Evolutionary conservation across 2,797 vertebrate genomes (phyloP).

Genomic region (Enteromius treurensis): DNA sequence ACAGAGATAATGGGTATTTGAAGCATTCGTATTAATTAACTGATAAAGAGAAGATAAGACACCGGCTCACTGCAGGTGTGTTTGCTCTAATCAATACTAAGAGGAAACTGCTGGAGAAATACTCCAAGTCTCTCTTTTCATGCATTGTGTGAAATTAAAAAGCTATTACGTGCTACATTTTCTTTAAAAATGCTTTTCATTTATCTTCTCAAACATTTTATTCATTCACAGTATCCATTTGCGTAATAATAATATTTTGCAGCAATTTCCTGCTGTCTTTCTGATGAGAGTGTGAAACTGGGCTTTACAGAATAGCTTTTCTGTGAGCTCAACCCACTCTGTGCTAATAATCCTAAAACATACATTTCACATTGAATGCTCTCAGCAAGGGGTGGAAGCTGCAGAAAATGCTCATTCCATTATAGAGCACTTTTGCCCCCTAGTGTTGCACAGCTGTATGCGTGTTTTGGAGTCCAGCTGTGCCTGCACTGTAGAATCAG

Average conservation of each 20-base stretch:
- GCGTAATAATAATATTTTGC: conserved; percentile 87
- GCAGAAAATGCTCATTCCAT: conserved; percentile 43
- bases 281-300: conserved; percentile 79
- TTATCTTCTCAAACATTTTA: conserved; percentile 86
- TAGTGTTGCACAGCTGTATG: conserved; percentile 59
- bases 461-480: neutral
- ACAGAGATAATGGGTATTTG: conserved; percentile 88
- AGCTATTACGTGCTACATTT: conserved; percentile 85
- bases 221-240: conserved; percentile 88
- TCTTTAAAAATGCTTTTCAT: conserved; percentile 87
- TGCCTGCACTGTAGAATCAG: neutral
- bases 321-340: conserved; percentile 72
- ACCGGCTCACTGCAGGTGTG: conserved; percentile 81
- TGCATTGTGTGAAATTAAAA: conserved; percentile 88
- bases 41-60: conserved; percentile 92
- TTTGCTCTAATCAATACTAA: conserved; percentile 84
- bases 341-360: conserved; percentile 80
- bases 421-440: conserved; percentile 72
- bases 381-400: conserved; percentile 72
- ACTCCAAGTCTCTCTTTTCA: conserved; percentile 75
- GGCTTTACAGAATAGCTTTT: conserved; percentile 77
- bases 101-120: conserved; percentile 76
- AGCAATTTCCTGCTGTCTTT: conserved; percentile 80
- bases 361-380: conserved; percentile 79
- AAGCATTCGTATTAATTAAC: conserved; percentile 94